Percentiles rank a stretch among this genome's conserved stretches.
These are phyloP conservation scores for Malthinus seriepunctatus DNA, from an alignment of 2,888 invertebrate species.

Conservation along the genomic window DNA sequence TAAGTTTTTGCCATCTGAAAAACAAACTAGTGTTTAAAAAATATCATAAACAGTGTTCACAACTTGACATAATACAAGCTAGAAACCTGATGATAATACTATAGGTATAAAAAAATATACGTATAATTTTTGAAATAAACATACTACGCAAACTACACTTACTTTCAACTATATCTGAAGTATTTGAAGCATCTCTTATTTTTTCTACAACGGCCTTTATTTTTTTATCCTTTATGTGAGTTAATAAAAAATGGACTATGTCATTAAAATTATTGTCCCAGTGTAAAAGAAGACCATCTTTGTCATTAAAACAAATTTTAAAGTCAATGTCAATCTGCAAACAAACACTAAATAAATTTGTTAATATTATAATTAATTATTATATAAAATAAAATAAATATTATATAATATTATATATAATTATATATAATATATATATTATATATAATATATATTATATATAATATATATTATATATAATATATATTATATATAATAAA, in stretches of 20 bases:
- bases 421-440: neutral
- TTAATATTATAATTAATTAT: neutral
- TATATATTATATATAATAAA: neutral
- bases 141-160: too few relatives aligned
- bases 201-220: neutral
- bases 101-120: neutral
- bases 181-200: neutral
- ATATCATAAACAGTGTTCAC: too few relatives aligned
- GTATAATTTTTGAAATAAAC: neutral
- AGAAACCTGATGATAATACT: too few relatives aligned
- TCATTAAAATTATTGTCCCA: neutral
- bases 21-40: too few relatives aligned
- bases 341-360: neutral
- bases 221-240: neutral
- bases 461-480: neutral
- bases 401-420: too few relatives aligned
- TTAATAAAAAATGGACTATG: neutral
- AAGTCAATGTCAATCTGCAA: neutral
- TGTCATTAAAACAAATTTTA: neutral
- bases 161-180: neutral
- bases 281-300: neutral
- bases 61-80: too few relatives aligned
- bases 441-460: neutral
- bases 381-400: too few relatives aligned
- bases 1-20: too few relatives aligned